phyloP scores from a whole-genome alignment of 2,113 vertebrate species.

The Ahaetulla prasina region DNA sequence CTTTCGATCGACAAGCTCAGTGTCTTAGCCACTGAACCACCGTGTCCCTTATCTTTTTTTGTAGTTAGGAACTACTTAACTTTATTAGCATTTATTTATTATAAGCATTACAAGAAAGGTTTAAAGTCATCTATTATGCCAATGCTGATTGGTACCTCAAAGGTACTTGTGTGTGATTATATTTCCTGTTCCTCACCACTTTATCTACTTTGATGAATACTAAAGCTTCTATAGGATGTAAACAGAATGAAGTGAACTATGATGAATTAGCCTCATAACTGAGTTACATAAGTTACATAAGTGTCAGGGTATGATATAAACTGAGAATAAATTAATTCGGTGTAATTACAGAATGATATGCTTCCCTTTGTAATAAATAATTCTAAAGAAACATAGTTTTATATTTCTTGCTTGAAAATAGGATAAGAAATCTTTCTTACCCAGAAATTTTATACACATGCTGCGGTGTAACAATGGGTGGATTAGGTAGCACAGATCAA shows the following conservation, averaged over 20 bases:
- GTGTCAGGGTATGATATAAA: background rate
- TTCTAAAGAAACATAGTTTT: background rate
- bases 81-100: background rate
- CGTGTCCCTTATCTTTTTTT: background rate
- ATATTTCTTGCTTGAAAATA: background rate
- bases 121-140: background rate
- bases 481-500: background rate
- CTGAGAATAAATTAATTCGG: background rate
- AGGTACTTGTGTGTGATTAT: background rate
- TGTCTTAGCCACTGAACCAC: too few species aligned
- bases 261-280: background rate
- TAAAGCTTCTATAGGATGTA: background rate
- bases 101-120: background rate
- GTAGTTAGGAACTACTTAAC: background rate
- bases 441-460: background rate
- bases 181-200: background rate
- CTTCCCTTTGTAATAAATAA: background rate
- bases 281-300: background rate
- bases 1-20: too few species aligned
- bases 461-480: background rate
- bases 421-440: background rate
- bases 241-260: background rate
- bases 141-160: background rate
- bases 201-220: background rate
- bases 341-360: background rate